phyloP scores from a whole-genome alignment of 2,888 invertebrate genomes.

The Leptinotarsa juncta region DNA sequence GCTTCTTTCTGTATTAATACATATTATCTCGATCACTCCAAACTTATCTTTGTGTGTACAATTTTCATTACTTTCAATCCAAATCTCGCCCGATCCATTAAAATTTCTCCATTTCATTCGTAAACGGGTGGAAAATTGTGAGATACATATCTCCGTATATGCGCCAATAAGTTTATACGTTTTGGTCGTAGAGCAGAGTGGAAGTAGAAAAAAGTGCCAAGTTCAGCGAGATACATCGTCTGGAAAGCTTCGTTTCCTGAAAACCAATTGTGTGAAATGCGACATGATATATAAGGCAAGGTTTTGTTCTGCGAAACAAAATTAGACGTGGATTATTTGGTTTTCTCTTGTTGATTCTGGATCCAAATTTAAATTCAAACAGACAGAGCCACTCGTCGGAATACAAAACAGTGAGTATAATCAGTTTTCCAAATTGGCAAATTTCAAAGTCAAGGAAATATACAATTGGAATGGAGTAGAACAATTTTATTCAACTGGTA shows the following conservation, averaged over 20 bases:
- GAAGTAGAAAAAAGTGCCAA: slow-evolving; percentile 26
- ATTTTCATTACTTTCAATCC: background rate
- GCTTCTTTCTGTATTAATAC: too few species aligned
- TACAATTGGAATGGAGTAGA: too few species aligned
- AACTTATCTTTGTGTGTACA: too few species aligned
- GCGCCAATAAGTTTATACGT: slow-evolving; percentile 22
- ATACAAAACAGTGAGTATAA: too few species aligned
- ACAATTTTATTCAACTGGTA: too few species aligned
- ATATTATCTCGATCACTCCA: too few species aligned
- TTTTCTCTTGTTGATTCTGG: background rate
- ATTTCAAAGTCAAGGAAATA: too few species aligned
- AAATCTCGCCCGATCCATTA: background rate
- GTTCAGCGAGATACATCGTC: slow-evolving; percentile 32
- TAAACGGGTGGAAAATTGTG: slow-evolving; percentile 6
- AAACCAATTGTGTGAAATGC: slow-evolving; percentile 33
- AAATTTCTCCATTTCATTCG: slow-evolving; percentile 14
- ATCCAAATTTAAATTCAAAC: background rate
- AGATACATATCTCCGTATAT: slow-evolving; percentile 12
- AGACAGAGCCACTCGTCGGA: too few species aligned
- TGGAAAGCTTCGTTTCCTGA: slow-evolving; percentile 40
- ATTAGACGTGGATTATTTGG: slow-evolving; percentile 3
- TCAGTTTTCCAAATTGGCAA: too few species aligned
- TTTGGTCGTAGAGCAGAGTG: slow-evolving; percentile 12
- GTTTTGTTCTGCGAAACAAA: slow-evolving; percentile 9
- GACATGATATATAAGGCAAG: slow-evolving; percentile 4